Base-by-base conservation (phyloP, 2,113 vertebrate genomes). In the Percina caprodes region DNA sequence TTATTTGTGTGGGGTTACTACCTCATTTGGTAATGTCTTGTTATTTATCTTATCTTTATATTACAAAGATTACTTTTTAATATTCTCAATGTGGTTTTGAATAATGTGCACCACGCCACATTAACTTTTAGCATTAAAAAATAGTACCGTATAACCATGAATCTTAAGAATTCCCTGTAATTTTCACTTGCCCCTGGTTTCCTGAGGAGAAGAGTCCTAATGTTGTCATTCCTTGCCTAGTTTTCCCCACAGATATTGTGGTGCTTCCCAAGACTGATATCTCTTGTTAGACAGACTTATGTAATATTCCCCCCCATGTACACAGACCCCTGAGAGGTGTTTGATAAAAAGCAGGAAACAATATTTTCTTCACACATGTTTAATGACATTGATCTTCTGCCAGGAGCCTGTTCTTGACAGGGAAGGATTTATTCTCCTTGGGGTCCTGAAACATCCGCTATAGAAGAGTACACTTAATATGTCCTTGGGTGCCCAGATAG, bases 381-480 rank as follows among this genome's bases (percentile, higher is more conserved):
- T 0, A 33, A 65, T 80, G 52, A 45, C 81, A 74, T 72, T 80
- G 69, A 85, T 80, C 54, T 71, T 62, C 63, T 85, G 55, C 13
- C 73, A 69, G 51, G 13, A 26, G 46, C 18, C 5, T 45, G 3
- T 23, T 35, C 2, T 72, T 48, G 9, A 3, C 8, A 12, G 46
- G 55, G 71, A 66, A 60, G 5, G 18, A 49, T 71, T 73, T 6
- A 39, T 71, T 68, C 59, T 66, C 63, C 23, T 55, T 30, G 18
- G 39, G 30, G 16, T 70, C 60, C 26, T 18, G 23, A 77, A 35
- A 60, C 33, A 81, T 55, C 65, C 1, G 5, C 26, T 60, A 4
- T 65, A 48, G 35, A 39, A 52, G 42, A 74, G 16, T 8, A 46
- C 18, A 42, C 33, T 73, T 5, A 21, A 71, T 30, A 30, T 30